Evolutionary conservation across 1,140 invertebrate genomes (phyloP).

Genomic region (Cydia fagiglandana): DNA sequence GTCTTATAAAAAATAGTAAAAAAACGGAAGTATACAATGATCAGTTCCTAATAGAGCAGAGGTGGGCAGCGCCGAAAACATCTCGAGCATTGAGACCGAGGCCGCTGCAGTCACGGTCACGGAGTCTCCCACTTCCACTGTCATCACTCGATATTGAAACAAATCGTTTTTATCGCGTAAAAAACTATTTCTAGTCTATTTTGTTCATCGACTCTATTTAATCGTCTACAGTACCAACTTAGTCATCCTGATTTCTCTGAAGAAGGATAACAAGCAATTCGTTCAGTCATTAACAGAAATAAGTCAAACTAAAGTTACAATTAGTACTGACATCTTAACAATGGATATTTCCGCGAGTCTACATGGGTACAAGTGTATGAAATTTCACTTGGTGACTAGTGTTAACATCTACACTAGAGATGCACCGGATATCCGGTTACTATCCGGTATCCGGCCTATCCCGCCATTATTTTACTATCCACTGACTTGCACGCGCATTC

Average conservation of each 20-base stretch:
- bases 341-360: too few species aligned
- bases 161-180: background rate
- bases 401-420: too few species aligned
- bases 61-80: conserved; percentile 29
- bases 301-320: too few species aligned
- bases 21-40: conserved; percentile 22
- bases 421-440: too few species aligned
- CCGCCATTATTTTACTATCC: too few species aligned
- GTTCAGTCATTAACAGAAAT: too few species aligned
- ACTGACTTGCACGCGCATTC: too few species aligned
- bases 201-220: background rate
- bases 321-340: background rate
- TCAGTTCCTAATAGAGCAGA: conserved; percentile 25
- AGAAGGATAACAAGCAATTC: too few species aligned
- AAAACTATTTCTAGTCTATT: background rate
- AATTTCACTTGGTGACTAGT: too few species aligned
- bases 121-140: conserved; percentile 24
- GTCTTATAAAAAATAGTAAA: conserved; percentile 13
- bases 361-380: too few species aligned
- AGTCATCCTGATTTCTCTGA: too few species aligned
- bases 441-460: too few species aligned
- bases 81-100: conserved; percentile 30
- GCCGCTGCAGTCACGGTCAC: conserved; percentile 30
- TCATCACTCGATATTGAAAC: conserved; percentile 6
- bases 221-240: background rate